phyloP scores from a whole-genome alignment of 2,797 vertebrate species.

The Rhabdomys pumilio region DNA sequence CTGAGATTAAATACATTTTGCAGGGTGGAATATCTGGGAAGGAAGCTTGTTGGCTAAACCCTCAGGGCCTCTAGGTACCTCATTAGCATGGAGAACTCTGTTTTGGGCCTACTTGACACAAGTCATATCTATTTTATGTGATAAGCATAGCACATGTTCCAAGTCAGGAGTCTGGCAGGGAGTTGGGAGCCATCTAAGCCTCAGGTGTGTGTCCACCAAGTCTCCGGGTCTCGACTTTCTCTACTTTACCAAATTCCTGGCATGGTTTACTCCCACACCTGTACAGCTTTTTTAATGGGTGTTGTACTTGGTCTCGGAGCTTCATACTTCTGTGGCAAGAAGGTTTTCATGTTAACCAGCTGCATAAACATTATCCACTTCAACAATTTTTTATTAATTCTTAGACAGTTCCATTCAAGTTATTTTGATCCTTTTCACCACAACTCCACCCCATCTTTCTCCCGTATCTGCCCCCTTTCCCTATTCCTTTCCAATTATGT shows the following conservation, averaged over 20 bases:
- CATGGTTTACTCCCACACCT: neutral
- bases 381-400: too few species aligned
- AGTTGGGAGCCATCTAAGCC: neutral
- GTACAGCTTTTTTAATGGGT: neutral
- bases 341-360: neutral
- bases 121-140: too few species aligned
- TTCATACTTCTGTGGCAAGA: neutral
- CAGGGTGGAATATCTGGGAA: too few species aligned
- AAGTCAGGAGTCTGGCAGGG: neutral
- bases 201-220: neutral
- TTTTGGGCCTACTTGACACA: too few species aligned
- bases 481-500: neutral
- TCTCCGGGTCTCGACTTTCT: neutral
- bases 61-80: too few species aligned
- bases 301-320: neutral
- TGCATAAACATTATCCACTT: neutral
- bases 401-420: neutral
- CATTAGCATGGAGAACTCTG: too few species aligned
- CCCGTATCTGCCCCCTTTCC: neutral
- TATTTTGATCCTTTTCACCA: neutral
- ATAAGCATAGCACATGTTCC: neutral
- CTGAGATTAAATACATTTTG: too few species aligned
- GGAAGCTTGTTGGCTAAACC: too few species aligned
- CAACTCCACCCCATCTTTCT: neutral
- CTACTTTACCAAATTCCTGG: neutral